phyloP scores from a whole-genome alignment of 2,113 vertebrate genomes.

The Oreochromis niloticus region DNA sequence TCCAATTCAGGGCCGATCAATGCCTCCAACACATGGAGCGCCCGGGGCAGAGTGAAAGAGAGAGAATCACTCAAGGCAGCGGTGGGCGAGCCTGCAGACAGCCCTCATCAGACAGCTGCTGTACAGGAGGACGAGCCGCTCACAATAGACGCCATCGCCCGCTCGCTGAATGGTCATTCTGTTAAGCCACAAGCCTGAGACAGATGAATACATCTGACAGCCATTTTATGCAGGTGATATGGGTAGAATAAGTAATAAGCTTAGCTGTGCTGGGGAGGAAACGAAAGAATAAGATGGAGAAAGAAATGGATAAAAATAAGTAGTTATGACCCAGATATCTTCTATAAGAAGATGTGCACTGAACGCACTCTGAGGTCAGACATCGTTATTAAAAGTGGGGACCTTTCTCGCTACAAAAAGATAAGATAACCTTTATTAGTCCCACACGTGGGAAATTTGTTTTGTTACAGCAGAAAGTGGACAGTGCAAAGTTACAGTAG shows the following conservation, averaged over 20 bases:
- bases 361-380: constrained; percentile 25
- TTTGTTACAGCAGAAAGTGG: not conserved
- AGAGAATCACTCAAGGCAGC: constrained; percentile 38
- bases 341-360: not conserved
- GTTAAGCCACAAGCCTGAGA: constrained; percentile 6
- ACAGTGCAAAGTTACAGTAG: not conserved
- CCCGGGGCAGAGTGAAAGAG: constrained; percentile 39
- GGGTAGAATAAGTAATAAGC: constrained; percentile 21
- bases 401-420: not conserved
- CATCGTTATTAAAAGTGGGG: constrained; percentile 10
- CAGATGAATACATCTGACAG: constrained; percentile 26
- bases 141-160: constrained; percentile 24
- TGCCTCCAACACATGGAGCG: constrained; percentile 54
- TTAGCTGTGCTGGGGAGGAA: not conserved
- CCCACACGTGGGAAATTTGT: not conserved
- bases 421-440: not conserved
- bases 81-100: constrained; percentile 43
- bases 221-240: constrained; percentile 16
- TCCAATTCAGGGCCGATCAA: constrained; percentile 71
- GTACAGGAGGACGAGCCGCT: not conserved
- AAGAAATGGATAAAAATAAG: not conserved
- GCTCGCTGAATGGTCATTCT: constrained; percentile 37
- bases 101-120: constrained; percentile 24
- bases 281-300: not conserved
- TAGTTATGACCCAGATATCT: not conserved